Conservation (phyloP, 2,797 vertebrate species). For the Prunella strophiata region DNA sequence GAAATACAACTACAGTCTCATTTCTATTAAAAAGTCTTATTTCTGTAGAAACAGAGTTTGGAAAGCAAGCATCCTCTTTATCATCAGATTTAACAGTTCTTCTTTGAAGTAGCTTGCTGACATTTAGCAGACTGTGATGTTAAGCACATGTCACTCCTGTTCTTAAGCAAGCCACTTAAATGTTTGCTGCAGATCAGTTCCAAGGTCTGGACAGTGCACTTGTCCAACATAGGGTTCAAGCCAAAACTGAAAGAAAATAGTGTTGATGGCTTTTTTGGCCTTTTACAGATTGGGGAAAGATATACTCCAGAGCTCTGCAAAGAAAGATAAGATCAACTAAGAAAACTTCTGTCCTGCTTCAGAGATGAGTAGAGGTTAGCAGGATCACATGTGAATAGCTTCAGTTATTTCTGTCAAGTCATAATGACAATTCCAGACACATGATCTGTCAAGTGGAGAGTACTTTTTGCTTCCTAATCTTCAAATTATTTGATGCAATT, state of each 20-base stretch:
- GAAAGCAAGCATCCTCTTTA: not conserved
- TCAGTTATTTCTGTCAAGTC: not conserved
- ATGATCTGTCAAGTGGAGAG: not conserved
- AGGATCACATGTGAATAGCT: not conserved
- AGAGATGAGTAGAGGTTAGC: conserved; percentile 4
- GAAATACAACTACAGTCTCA: not conserved
- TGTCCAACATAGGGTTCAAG: not conserved
- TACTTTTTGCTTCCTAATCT: not conserved
- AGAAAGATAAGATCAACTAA: conserved; percentile 11
- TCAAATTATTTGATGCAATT: not conserved
- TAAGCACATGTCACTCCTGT: not conserved
- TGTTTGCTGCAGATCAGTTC: not conserved
- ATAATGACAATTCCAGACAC: not conserved
- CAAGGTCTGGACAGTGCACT: not conserved
- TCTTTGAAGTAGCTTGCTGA: not conserved
- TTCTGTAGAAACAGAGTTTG: not conserved
- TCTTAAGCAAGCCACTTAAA: not conserved
- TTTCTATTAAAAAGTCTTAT: not conserved
- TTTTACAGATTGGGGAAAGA: not conserved
- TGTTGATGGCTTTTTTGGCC: not conserved
- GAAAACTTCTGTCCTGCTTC: conserved; percentile 7
- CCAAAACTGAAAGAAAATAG: not conserved
- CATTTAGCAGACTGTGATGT: not conserved
- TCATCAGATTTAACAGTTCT: not conserved
- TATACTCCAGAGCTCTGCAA: not conserved